These are phyloP conservation scores for Oophaga sylvatica DNA, from an alignment of 2,797 vertebrate genomes.

Conservation along the genomic window DNA sequence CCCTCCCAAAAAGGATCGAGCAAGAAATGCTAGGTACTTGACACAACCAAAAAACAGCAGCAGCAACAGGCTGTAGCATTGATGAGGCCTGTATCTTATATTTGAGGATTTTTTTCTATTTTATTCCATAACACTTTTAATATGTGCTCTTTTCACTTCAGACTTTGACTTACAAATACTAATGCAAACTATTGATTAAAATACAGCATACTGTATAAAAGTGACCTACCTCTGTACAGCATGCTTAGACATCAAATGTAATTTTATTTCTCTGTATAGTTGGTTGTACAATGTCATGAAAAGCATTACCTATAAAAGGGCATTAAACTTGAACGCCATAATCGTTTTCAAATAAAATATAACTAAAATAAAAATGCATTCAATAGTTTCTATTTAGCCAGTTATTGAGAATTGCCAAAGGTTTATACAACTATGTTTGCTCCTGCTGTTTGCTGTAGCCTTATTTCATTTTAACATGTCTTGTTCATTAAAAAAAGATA, in stretches of 20 bases:
- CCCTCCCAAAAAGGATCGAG: no score
- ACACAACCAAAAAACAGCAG: no score
- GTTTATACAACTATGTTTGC: neutral
- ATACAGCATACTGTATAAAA: no score
- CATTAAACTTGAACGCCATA: neutral
- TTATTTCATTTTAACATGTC: constrained; percentile 59
- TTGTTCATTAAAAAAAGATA: constrained; percentile 59
- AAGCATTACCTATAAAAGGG: neutral
- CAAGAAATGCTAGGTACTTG: no score
- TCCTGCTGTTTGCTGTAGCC: constrained; percentile 6
- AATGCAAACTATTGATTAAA: no score
- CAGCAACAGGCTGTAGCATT: no score
- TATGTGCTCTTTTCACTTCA: no score
- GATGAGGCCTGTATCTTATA: no score
- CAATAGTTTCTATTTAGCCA: neutral
- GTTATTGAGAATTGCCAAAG: neutral
- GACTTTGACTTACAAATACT: no score
- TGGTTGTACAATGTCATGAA: neutral
- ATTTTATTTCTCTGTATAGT: neutral
- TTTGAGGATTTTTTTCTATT: no score
- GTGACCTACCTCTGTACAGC: neutral
- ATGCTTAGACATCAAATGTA: neutral
- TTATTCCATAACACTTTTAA: no score
- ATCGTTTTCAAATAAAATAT: neutral
- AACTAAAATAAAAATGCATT: neutral